Conservation (phyloP, 2,888 invertebrate genomes). For the Tetragnatha montana region DNA sequence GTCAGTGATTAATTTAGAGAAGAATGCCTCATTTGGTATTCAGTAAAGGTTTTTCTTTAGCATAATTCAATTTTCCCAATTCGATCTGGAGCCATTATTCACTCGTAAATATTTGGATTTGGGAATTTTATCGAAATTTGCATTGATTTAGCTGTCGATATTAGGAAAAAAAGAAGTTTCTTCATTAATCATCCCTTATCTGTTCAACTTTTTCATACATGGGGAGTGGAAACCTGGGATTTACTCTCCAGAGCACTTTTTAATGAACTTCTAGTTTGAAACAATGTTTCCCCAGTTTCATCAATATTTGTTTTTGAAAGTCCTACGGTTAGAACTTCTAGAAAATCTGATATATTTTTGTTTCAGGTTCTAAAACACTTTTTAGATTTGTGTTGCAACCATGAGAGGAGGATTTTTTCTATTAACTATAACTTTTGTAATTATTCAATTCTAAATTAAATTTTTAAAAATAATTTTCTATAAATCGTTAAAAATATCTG, state of each 20-base stretch:
- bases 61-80: slow-evolving; percentile 40
- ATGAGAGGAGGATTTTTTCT: too few species aligned
- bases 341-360: too few species aligned
- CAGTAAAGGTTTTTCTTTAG: slow-evolving; percentile 8
- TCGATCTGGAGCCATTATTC: slow-evolving; percentile 29
- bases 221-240: neutral
- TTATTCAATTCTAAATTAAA: too few species aligned
- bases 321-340: too few species aligned
- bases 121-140: slow-evolving; percentile 34
- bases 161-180: slow-evolving; percentile 7
- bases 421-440: too few species aligned
- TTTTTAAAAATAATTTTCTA: too few species aligned
- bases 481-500: too few species aligned
- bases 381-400: too few species aligned
- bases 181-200: slow-evolving; percentile 51
- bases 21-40: neutral
- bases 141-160: slow-evolving; percentile 33
- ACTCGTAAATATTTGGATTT: slow-evolving; percentile 33
- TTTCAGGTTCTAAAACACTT: too few species aligned
- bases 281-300: too few species aligned
- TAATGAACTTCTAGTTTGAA: too few species aligned
- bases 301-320: too few species aligned
- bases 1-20: neutral
- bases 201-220: neutral
- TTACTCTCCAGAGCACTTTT: neutral